These are phyloP conservation scores for Rotaria sp. DNA, from an alignment of 2,888 invertebrate genomes.

Conservation along the genomic window DNA sequence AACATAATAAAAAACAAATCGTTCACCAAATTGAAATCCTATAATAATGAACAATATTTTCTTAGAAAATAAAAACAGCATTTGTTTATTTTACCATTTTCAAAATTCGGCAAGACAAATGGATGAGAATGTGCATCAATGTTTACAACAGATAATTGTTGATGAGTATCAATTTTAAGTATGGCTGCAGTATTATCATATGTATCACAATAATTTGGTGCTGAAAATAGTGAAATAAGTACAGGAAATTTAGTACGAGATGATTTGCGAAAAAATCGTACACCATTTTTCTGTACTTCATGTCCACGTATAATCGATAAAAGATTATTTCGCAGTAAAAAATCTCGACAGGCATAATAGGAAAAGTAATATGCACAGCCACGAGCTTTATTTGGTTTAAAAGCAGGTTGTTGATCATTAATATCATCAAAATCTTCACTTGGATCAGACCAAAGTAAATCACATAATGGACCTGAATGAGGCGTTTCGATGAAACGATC, in stretches of 20 bases:
- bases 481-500: constrained; percentile 95
- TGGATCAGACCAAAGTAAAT: constrained; percentile 57
- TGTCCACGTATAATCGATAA: constrained; percentile 35
- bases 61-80: no score
- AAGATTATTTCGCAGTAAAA: constrained; percentile 34
- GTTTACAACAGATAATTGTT: not conserved
- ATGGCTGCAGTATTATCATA: constrained; percentile 38
- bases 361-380: constrained; percentile 33
- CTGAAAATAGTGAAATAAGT: constrained; percentile 34
- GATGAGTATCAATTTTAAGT: not conserved
- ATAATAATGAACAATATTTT: not conserved
- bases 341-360: constrained; percentile 17
- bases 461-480: constrained; percentile 85
- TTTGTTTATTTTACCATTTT: constrained; percentile 2
- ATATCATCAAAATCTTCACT: not conserved
- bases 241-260: constrained; percentile 35
- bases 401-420: not conserved
- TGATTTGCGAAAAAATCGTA: not conserved
- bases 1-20: not conserved
- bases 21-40: constrained; percentile 23
- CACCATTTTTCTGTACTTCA: constrained; percentile 36
- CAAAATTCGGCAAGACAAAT: constrained; percentile 38
- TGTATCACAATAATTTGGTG: constrained; percentile 39
- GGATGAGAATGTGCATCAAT: constrained; percentile 26
- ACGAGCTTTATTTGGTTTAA: constrained; percentile 25